Conservation (phyloP, 1,140 invertebrate species). For the Heliothis virescens region DNA sequence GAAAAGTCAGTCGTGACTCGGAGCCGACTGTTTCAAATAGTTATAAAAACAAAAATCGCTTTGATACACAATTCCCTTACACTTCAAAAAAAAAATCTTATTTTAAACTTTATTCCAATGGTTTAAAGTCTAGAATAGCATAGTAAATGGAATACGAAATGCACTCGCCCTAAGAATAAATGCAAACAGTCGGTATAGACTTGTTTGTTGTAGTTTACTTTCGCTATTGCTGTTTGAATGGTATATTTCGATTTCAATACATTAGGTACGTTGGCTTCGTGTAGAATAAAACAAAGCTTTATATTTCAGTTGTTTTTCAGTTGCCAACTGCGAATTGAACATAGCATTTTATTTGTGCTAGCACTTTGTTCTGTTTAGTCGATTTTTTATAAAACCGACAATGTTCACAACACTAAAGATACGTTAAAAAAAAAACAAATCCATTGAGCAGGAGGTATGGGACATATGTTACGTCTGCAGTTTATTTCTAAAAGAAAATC, state of each 20-base stretch:
- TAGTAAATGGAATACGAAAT: slow-evolving; percentile 16
- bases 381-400: not conserved
- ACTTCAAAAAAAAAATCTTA: slow-evolving; percentile 5
- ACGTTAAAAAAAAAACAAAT: slow-evolving; percentile 9
- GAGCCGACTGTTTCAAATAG: slow-evolving; percentile 42
- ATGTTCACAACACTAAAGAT: slow-evolving; percentile 11
- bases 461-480: not conserved
- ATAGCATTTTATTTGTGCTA: slow-evolving; percentile 12
- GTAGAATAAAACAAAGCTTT: slow-evolving; percentile 26
- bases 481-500: slow-evolving; percentile 17
- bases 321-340: slow-evolving; percentile 18
- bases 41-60: slow-evolving; percentile 44
- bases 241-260: slow-evolving; percentile 37
- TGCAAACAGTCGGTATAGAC: slow-evolving; percentile 32
- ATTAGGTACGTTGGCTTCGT: slow-evolving; percentile 19
- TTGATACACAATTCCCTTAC: slow-evolving; percentile 42
- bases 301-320: slow-evolving; percentile 9
- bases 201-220: slow-evolving; percentile 44
- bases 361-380: not conserved
- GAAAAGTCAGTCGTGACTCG: slow-evolving; percentile 23
- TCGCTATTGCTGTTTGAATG: slow-evolving; percentile 34
- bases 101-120: not conserved
- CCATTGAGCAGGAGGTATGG: slow-evolving; percentile 10
- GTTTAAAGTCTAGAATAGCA: slow-evolving; percentile 5
- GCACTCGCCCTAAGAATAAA: slow-evolving; percentile 35